Percentiles rank a stretch among this genome's conserved stretches.
These are phyloP conservation scores for Notothenia rossii DNA, from an alignment of 2,113 vertebrate genomes.

Conservation along the genomic window DNA sequence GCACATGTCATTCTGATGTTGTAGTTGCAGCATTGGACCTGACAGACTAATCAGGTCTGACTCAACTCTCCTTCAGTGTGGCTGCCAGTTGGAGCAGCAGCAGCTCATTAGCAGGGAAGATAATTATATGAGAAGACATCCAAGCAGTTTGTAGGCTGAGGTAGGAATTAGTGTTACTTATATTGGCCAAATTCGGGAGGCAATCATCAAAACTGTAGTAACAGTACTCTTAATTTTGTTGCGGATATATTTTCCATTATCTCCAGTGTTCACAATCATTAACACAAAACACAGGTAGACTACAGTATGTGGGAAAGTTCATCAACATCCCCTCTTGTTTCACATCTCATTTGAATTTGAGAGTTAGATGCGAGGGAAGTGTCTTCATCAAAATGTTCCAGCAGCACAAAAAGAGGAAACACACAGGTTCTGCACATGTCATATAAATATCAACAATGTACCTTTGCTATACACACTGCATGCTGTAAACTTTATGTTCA, in stretches of 20 bases:
- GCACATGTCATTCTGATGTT: neutral
- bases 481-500: neutral
- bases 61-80: neutral
- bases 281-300: neutral
- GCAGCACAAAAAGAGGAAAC: neutral
- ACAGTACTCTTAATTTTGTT: neutral
- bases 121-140: neutral
- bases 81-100: constrained; percentile 8
- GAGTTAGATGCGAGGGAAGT: neutral
- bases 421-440: neutral
- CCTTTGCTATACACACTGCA: neutral
- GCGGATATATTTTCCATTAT: neutral
- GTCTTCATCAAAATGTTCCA: constrained; percentile 12
- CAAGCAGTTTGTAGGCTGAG: neutral
- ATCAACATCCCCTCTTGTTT: constrained; percentile 14
- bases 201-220: no score
- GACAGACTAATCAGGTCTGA: neutral
- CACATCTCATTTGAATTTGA: neutral
- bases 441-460: neutral
- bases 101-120: constrained; percentile 28
- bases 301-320: neutral
- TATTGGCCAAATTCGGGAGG: no score
- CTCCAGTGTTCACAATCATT: neutral
- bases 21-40: neutral
- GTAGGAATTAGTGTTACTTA: neutral